Evolutionary conservation across 2,888 invertebrate genomes (phyloP).

Genomic region (Macrostomum cliftonense): DNA sequence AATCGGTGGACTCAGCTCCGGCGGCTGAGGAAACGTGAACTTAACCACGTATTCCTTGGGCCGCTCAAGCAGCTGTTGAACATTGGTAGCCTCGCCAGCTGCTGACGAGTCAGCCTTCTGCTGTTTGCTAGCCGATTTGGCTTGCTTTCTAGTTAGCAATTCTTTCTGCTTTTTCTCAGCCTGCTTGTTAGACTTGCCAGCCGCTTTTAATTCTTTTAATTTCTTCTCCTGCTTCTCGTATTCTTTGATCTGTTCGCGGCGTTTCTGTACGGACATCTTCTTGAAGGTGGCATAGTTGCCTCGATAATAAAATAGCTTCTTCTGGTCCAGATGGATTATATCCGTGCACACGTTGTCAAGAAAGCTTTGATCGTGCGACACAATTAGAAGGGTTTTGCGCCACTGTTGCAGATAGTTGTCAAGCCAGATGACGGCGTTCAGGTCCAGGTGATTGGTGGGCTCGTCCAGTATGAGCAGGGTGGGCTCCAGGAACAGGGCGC

Average conservation of each 20-base stretch:
- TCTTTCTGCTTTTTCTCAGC: constrained; percentile 89
- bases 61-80: constrained; percentile 61
- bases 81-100: constrained; percentile 51
- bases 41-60: constrained; percentile 92
- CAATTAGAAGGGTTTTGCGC: constrained; percentile 93
- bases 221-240: constrained; percentile 94
- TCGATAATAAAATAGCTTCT: constrained; percentile 83
- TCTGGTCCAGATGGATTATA: constrained; percentile 83
- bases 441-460: constrained; percentile 94
- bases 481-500: constrained; percentile 83
- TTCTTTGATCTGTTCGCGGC: constrained; percentile 80
- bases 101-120: constrained; percentile 55
- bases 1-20: constrained; percentile 85
- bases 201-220: constrained; percentile 77
- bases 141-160: constrained; percentile 67
- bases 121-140: constrained; percentile 42
- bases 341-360: constrained; percentile 98
- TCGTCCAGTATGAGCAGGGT: constrained; percentile 89
- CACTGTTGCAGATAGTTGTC: constrained; percentile 93
- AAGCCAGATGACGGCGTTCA: constrained; percentile 98
- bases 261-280: constrained; percentile 89
- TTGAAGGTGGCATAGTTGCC: constrained; percentile 60
- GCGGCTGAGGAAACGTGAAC: constrained; percentile 88
- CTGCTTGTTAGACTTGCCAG: constrained; percentile 81
- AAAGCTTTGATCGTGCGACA: constrained; percentile 98